Percentiles rank a stretch among this genome's conserved stretches.
These are phyloP conservation scores for Morelia viridis DNA, from an alignment of 2,797 vertebrate genomes.

Conservation along the genomic window DNA sequence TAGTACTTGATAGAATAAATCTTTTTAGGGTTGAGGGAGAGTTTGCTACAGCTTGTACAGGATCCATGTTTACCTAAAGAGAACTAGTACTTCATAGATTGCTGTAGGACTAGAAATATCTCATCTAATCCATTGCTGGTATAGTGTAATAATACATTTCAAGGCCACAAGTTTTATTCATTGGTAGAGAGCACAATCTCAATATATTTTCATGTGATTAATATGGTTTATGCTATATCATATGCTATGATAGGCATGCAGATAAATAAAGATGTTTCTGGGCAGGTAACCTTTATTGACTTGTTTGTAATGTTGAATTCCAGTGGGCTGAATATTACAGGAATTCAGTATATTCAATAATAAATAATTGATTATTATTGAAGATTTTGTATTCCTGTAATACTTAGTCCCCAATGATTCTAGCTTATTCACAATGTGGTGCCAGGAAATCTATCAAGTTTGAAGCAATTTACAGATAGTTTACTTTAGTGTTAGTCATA, in stretches of 20 bases:
- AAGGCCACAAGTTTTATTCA: background rate
- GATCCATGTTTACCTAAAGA: background rate
- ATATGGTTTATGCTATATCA: background rate
- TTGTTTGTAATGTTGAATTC: background rate
- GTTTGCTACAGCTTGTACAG: background rate
- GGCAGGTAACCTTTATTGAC: background rate
- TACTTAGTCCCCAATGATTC: too few species aligned
- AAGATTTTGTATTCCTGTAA: too few species aligned
- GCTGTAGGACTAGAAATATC: background rate
- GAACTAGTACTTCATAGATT: background rate
- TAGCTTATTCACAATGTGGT: background rate
- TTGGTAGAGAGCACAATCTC: background rate
- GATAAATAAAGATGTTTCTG: background rate
- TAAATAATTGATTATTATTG: background rate
- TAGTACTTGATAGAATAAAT: background rate
- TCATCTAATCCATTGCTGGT: background rate
- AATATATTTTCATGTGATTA: background rate
- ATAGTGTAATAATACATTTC: background rate
- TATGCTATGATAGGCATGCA: background rate
- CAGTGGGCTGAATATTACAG: background rate
- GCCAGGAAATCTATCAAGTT: background rate
- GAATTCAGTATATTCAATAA: background rate
- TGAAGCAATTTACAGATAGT: background rate
- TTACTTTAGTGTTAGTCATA: background rate
- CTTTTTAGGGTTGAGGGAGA: background rate